Percentiles rank a stretch among this genome's conserved stretches.
phyloP scores from a whole-genome alignment of 2,113 vertebrate genomes.

The Lichenostomus cassidix region DNA sequence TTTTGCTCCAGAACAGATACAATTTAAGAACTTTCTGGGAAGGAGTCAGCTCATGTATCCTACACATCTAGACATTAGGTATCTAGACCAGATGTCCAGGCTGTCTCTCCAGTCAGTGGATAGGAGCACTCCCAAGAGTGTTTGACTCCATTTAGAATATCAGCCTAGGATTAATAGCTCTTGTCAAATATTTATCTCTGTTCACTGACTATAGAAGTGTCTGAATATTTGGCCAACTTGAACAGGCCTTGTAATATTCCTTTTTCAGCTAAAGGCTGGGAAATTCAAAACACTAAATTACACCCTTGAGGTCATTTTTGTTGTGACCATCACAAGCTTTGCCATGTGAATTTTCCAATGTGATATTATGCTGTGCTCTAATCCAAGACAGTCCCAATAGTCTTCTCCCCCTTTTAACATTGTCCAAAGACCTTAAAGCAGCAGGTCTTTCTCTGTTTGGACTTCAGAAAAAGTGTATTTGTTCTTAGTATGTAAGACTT shows the following conservation, averaged over 20 bases:
- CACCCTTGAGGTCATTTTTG: neutral
- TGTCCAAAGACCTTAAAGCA: neutral
- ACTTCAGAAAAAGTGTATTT: neutral
- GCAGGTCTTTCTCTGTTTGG: neutral
- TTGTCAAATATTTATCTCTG: neutral
- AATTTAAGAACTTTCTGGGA: neutral
- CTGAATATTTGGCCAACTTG: neutral
- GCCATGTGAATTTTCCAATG: neutral
- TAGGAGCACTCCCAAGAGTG: neutral
- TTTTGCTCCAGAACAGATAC: neutral
- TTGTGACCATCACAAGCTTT: neutral
- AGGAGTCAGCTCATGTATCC: neutral
- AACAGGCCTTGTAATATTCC: neutral
- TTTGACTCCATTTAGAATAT: neutral
- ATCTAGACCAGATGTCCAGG: neutral
- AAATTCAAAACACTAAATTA: neutral
- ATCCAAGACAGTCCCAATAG: neutral
- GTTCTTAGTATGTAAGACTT: neutral
- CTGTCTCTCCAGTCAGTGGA: neutral
- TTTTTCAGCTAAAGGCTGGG: neutral
- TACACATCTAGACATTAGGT: neutral
- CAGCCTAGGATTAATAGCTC: neutral
- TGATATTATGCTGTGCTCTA: neutral
- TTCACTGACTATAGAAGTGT: neutral
- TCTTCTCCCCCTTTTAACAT: neutral